phyloP scores from a whole-genome alignment of 2,888 invertebrate species.

The Rhingia rostrata region DNA sequence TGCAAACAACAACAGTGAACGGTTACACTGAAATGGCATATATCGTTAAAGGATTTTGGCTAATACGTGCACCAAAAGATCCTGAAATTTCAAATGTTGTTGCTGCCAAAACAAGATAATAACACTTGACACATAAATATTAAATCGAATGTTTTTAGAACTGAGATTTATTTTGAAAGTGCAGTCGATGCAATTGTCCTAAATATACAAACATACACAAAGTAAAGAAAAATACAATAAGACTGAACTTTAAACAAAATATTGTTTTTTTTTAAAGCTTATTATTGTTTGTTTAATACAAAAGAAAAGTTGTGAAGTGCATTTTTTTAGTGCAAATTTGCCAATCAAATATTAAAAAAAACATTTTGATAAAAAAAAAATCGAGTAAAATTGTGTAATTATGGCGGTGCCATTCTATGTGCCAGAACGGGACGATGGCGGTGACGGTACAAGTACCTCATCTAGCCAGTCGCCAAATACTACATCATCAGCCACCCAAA shows the following conservation, averaged over 20 bases:
- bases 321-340: constrained; percentile 50
- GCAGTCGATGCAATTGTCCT: constrained; percentile 56
- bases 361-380: constrained; percentile 15
- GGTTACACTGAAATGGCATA: constrained; percentile 62
- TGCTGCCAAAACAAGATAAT: constrained; percentile 29
- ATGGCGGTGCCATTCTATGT: constrained; percentile 83
- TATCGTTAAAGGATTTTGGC: constrained; percentile 58
- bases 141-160: neutral
- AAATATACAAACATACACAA: neutral
- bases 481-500: constrained; percentile 77
- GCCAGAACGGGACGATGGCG: constrained; percentile 82
- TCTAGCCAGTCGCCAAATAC: constrained; percentile 81
- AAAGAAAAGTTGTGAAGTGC: neutral
- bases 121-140: neutral
- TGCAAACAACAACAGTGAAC: constrained; percentile 34
- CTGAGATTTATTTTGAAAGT: constrained; percentile 2
- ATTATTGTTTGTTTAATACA: neutral
- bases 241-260: constrained; percentile 47
- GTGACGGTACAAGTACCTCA: constrained; percentile 78
- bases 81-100: constrained; percentile 41
- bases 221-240: constrained; percentile 11
- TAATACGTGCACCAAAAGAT: constrained; percentile 57
- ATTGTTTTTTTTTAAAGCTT: neutral
- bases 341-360: neutral
- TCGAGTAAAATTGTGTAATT: constrained; percentile 54